A percentile compares a stretch with the other conserved stretches of the same genome.
These are phyloP conservation scores for Forbesichthys agassizii DNA, from an alignment of 2,113 vertebrate species.

Conservation along the genomic window DNA sequence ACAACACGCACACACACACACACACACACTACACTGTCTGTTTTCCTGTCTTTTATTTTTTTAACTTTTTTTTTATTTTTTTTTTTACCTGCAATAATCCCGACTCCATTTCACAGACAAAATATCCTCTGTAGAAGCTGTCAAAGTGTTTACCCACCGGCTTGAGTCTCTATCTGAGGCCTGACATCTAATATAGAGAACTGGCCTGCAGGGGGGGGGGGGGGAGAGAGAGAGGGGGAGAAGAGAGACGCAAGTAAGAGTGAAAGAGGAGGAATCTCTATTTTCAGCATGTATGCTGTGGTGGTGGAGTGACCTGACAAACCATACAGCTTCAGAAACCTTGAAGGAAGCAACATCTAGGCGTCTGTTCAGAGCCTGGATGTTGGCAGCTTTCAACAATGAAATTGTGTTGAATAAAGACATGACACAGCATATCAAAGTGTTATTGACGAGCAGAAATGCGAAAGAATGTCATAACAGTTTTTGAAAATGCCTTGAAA, in stretches of 20 bases:
- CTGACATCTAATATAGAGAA: conserved; percentile 79
- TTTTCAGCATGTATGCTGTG: neutral
- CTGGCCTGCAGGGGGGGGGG: conserved; percentile 63
- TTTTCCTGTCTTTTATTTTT: conserved; percentile 16
- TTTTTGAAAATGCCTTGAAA: conserved; percentile 8
- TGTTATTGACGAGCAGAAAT: neutral
- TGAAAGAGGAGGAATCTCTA: neutral
- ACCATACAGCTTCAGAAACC: conserved; percentile 8
- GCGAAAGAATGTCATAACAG: neutral
- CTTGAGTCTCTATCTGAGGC: conserved; percentile 77
- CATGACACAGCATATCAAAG: neutral
- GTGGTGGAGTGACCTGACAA: conserved; percentile 10
- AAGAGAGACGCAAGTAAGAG: conserved; percentile 5
- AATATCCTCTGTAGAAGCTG: conserved; percentile 79
- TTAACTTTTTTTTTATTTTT: conserved; percentile 28
- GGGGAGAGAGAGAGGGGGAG: conserved; percentile 6
- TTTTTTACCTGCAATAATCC: conserved; percentile 64
- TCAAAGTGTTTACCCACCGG: conserved; percentile 78
- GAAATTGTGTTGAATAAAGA: neutral
- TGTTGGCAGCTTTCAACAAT: neutral
- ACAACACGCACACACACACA: no score
- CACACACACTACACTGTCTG: neutral
- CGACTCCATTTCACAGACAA: conserved; percentile 77
- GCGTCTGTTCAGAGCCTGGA: conserved; percentile 9
- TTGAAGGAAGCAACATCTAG: conserved; percentile 8